Percentiles rank a stretch among this genome's conserved stretches.
phyloP scores from a whole-genome alignment of 2,888 invertebrate genomes.

The Drosophila niveifrons region DNA sequence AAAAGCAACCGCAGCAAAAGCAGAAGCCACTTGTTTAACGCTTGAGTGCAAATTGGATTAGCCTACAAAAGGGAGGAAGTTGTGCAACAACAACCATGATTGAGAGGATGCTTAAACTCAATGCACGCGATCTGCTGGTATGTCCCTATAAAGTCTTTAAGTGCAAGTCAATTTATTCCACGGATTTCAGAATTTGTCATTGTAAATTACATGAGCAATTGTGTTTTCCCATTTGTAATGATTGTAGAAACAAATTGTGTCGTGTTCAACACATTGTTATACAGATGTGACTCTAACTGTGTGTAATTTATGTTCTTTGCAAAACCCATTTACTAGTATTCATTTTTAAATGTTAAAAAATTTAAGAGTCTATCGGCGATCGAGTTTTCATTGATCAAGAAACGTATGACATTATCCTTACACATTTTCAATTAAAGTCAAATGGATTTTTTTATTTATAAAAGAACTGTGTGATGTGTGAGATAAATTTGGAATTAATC shows the following conservation, averaged over 20 bases:
- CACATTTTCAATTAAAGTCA: background rate
- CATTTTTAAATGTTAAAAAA: background rate
- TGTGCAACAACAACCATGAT: constrained; percentile 26
- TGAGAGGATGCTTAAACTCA: constrained; percentile 66
- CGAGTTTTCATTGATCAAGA: too few species aligned
- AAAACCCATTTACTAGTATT: background rate
- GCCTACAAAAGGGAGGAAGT: constrained; percentile 11
- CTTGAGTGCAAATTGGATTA: constrained; percentile 52
- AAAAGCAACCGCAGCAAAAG: background rate
- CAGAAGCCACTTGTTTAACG: constrained; percentile 40
- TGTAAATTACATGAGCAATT: background rate
- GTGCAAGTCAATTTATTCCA: background rate
- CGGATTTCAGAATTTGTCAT: background rate
- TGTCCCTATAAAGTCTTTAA: constrained; percentile 36
- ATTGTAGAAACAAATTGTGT: background rate
- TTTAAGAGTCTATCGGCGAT: background rate
- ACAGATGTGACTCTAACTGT: background rate
- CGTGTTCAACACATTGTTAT: background rate
- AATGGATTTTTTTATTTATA: constrained; percentile 8
- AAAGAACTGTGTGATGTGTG: background rate
- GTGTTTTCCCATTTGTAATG: background rate
- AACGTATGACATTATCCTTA: too few species aligned
- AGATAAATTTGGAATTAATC: background rate
- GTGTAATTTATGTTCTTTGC: background rate
- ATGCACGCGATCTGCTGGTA: constrained; percentile 76